phyloP scores from a whole-genome alignment of 2,888 invertebrate species.

The Rapana venosa region DNA sequence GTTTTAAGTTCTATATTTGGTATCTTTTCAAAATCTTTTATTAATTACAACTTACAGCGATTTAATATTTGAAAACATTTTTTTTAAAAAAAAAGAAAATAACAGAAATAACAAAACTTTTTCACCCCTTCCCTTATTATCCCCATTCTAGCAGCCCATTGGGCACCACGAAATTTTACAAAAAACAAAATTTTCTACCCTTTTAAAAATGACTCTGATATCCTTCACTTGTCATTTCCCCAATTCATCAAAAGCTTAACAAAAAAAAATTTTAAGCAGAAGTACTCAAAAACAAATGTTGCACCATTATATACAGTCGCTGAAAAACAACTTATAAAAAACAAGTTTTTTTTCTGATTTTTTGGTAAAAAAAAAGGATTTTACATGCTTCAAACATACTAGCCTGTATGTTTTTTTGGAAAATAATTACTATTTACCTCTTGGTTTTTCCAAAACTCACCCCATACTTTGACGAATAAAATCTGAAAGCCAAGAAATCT shows the following conservation, averaged over 20 bases:
- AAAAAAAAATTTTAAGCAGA: too few relatives aligned
- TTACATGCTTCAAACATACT: too few relatives aligned
- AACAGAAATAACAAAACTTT: background rate
- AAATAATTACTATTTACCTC: background rate
- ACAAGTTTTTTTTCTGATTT: too few relatives aligned
- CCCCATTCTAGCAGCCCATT: background rate
- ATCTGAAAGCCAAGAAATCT: background rate
- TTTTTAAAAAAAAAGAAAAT: background rate
- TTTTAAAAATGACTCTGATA: background rate
- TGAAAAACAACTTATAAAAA: too few relatives aligned
- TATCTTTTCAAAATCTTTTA: background rate
- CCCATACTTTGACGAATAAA: background rate
- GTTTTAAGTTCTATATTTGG: background rate
- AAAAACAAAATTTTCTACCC: background rate
- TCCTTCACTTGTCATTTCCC: background rate
- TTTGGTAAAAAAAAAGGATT: too few relatives aligned
- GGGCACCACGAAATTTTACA: background rate
- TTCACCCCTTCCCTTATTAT: background rate
- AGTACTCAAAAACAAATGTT: too few relatives aligned
- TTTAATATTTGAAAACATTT: background rate
- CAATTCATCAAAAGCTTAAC: too few relatives aligned
- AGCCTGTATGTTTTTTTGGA: too few relatives aligned
- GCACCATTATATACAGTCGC: too few relatives aligned
- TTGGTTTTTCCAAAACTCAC: background rate
- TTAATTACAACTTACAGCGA: background rate